Evolutionary conservation across 2,797 vertebrate genomes (phyloP).

Genomic region (Artibeus lituratus): DNA sequence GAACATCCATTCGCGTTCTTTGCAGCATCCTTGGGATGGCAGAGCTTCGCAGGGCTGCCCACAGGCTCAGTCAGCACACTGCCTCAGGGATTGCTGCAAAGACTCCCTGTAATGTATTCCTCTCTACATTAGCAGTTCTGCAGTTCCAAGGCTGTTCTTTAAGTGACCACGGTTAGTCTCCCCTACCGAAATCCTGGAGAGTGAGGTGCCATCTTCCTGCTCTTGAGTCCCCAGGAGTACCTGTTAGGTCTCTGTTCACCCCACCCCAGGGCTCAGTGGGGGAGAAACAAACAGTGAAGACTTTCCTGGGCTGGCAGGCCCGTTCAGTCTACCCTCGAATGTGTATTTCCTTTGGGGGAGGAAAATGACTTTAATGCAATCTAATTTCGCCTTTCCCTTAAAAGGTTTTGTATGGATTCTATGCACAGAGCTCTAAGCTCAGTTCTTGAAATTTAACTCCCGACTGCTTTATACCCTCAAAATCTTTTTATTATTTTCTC

Average conservation of each 20-base stretch:
- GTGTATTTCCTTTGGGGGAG: background rate
- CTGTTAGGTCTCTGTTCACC: too few relatives aligned
- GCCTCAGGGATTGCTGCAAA: too few relatives aligned
- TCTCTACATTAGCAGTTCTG: background rate
- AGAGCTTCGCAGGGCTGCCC: rapidly evolving
- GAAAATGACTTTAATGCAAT: background rate
- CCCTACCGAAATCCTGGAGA: rapidly evolving
- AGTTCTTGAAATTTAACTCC: background rate
- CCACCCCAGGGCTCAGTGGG: too few relatives aligned
- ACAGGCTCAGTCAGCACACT: rapidly evolving
- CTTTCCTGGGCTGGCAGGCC: rapidly evolving
- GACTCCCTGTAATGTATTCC: too few relatives aligned
- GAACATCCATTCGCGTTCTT: too few relatives aligned
- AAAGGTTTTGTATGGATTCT: background rate
- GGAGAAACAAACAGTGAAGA: background rate
- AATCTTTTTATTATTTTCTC: background rate
- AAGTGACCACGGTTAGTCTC: rapidly evolving
- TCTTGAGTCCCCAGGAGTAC: background rate
- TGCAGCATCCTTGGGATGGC: rapidly evolving
- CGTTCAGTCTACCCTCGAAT: background rate
- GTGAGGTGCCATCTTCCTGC: rapidly evolving
- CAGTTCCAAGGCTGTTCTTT: too few relatives aligned
- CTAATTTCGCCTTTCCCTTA: background rate
- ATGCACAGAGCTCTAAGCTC: background rate
- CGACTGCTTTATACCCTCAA: background rate